phyloP scores from a whole-genome alignment of 1,140 invertebrate species.

The Drosophila nebulosa region DNA sequence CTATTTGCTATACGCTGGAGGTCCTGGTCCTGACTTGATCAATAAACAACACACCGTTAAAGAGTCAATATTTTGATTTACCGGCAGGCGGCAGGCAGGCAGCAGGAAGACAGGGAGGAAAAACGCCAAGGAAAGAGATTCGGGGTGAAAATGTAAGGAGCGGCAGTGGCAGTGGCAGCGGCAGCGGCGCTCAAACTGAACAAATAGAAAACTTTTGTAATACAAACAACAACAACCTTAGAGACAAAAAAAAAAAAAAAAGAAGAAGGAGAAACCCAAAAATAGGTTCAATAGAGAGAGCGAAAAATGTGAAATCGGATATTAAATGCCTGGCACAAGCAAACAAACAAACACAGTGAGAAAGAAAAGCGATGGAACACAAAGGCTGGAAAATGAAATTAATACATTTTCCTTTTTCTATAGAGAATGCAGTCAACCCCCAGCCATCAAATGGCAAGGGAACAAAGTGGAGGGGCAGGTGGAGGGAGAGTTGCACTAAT shows the following conservation, averaged over 20 bases:
- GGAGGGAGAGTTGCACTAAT: conserved; percentile 72
- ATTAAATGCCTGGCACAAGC: conserved; percentile 66
- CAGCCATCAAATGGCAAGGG: conserved; percentile 8
- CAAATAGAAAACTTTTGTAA: conserved; percentile 66
- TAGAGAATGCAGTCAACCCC: background rate
- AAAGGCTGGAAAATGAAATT: conserved; percentile 50
- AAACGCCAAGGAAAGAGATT: no score
- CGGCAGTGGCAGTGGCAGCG: conserved; percentile 59
- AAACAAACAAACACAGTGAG: conserved; percentile 7
- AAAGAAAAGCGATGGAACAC: conserved; percentile 23
- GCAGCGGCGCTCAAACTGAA: conserved; percentile 50
- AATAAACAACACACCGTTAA: conserved; percentile 59
- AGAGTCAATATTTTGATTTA: conserved; percentile 75
- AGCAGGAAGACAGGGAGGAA: no score
- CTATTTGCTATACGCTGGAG: background rate
- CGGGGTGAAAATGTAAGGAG: conserved; percentile 53
- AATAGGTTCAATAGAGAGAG: background rate
- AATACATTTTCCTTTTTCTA: conserved; percentile 37
- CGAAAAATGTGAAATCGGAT: conserved; percentile 63
- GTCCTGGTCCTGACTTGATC: conserved; percentile 22
- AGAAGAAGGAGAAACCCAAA: conserved; percentile 25
- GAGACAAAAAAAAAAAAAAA: background rate
- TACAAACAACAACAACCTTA: conserved; percentile 2
- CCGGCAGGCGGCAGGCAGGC: no score
- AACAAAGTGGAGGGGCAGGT: background rate